phyloP scores from a whole-genome alignment of 1,140 invertebrate genomes.

The Kradibia gibbosae region DNA sequence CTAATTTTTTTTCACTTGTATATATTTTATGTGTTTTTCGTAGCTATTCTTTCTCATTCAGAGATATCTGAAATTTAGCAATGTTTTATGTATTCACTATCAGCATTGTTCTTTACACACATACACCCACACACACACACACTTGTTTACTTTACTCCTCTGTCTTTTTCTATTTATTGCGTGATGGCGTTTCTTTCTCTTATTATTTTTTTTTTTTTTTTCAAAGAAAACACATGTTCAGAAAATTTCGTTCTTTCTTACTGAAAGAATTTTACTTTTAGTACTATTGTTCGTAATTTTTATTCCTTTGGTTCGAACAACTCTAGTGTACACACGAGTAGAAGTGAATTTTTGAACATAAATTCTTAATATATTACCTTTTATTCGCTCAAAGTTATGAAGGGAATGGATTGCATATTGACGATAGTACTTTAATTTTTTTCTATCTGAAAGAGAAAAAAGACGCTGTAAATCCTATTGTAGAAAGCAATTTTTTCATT shows the following conservation, averaged over 20 bases:
- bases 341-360: too few relatives aligned
- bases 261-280: constrained; percentile 38
- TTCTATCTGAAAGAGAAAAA: too few relatives aligned
- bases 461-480: too few relatives aligned
- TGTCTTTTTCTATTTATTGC: not conserved
- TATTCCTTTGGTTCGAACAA: constrained; percentile 10
- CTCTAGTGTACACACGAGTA: too few relatives aligned
- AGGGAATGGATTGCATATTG: too few relatives aligned
- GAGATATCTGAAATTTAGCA: not conserved
- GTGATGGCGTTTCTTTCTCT: too few relatives aligned
- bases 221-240: not conserved
- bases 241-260: constrained; percentile 27
- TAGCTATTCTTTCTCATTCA: not conserved
- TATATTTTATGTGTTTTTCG: not conserved
- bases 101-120: not conserved
- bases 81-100: not conserved
- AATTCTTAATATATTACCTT: too few relatives aligned
- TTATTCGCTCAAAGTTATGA: too few relatives aligned
- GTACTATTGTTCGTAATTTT: not conserved
- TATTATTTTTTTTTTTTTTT: too few relatives aligned
- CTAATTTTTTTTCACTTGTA: not conserved
- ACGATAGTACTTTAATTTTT: too few relatives aligned
- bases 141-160: not conserved
- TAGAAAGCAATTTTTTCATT: too few relatives aligned
- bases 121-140: too few relatives aligned